Conservation (phyloP, 2,113 vertebrate genomes). For the Thryonomys swinderianus region DNA sequence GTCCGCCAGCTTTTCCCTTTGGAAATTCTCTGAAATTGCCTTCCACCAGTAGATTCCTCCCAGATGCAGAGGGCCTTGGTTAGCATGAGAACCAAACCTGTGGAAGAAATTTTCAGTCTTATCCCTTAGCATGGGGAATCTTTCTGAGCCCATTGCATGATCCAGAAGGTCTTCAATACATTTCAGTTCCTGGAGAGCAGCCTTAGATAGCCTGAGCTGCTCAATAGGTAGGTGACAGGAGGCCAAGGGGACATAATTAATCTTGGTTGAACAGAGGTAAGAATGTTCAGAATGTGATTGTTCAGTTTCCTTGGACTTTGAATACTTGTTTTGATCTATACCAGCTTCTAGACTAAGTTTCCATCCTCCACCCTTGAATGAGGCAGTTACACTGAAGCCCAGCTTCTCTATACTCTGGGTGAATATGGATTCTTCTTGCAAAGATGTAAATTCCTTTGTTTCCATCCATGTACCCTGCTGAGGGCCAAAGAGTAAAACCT, state of each 20-base stretch:
- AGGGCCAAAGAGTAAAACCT: slow-evolving; percentile 72
- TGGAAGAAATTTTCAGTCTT: slow-evolving; percentile 77
- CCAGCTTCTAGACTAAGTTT: not conserved
- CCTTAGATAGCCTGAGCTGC: slow-evolving; percentile 78
- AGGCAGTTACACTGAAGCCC: slow-evolving; percentile 67
- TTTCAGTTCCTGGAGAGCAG: slow-evolving; percentile 79
- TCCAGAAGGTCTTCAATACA: slow-evolving; percentile 68
- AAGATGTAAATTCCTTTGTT: slow-evolving; percentile 81
- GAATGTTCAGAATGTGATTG: not conserved
- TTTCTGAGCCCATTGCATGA: not conserved
- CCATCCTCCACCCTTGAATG: not conserved
- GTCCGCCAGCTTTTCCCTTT: slow-evolving; percentile 26
- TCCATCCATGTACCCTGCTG: slow-evolving; percentile 43
- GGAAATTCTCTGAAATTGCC: slow-evolving; percentile 73
- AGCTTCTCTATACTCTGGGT: slow-evolving; percentile 74
- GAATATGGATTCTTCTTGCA: slow-evolving; percentile 76
- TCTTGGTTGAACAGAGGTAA: slow-evolving; percentile 77
- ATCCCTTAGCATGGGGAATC: accelerated
- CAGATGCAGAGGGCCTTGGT: slow-evolving; percentile 84
- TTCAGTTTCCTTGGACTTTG: not conserved
- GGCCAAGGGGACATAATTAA: slow-evolving; percentile 81
- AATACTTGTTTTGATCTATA: not conserved
- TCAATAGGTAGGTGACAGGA: slow-evolving; percentile 79
- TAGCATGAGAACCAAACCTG: slow-evolving; percentile 83
- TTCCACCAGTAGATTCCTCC: slow-evolving; percentile 87